phyloP scores from a whole-genome alignment of 2,888 invertebrate species.

The Celastrina argiolus region DNA sequence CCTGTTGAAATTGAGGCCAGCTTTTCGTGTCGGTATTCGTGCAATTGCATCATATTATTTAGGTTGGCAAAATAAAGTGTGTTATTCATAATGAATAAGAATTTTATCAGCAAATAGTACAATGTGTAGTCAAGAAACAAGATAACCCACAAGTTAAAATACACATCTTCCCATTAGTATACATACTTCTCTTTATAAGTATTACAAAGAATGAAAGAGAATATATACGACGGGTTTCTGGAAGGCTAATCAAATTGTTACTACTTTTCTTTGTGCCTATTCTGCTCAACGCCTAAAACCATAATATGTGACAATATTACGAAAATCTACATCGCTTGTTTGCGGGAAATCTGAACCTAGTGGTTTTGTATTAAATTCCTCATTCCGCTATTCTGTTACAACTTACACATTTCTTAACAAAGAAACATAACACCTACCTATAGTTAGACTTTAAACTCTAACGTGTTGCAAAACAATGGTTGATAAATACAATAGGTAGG shows the following conservation, averaged over 20 bases:
- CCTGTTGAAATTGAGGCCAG: background rate
- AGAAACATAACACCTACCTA: background rate
- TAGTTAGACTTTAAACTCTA: background rate
- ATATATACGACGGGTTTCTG: too few relatives aligned
- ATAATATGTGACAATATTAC: background rate
- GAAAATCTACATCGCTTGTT: background rate
- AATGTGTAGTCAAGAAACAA: background rate
- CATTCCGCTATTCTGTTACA: conserved; percentile 1
- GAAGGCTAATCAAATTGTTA: too few relatives aligned
- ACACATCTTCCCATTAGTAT: too few relatives aligned
- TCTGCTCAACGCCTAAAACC: too few relatives aligned
- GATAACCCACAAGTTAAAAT: background rate
- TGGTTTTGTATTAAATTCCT: conserved; percentile 8
- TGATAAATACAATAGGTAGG: background rate
- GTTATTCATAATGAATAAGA: background rate
- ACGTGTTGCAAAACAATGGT: background rate
- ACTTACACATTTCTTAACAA: background rate
- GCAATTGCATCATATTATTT: background rate
- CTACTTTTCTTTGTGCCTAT: too few relatives aligned
- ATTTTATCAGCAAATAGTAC: too few relatives aligned
- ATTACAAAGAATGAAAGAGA: too few relatives aligned
- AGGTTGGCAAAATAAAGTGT: background rate
- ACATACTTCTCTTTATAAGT: too few relatives aligned
- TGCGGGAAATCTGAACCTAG: conserved; percentile 5
- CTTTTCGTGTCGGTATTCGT: background rate